A percentile compares a stretch with the other conserved stretches of the same genome.
phyloP scores from a whole-genome alignment of 2,113 vertebrate species.

The Otolemur garnettii region DNA sequence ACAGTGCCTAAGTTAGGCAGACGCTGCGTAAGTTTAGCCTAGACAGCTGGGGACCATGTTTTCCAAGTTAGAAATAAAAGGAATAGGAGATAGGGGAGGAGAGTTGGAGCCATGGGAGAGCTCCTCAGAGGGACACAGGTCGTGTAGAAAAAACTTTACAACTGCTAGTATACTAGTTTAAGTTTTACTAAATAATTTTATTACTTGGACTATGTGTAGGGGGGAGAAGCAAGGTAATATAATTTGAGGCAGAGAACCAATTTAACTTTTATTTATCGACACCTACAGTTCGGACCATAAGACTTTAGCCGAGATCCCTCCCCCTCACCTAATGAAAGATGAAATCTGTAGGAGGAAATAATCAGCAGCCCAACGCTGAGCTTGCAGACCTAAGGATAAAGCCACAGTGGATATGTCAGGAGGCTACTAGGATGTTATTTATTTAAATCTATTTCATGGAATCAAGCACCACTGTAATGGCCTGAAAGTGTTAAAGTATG shows the following conservation, averaged over 20 bases:
- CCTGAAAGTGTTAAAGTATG: constrained; percentile 78
- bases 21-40: background rate
- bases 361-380: constrained; percentile 56
- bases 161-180: background rate
- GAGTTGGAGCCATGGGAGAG: background rate
- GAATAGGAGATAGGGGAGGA: background rate
- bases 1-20: background rate
- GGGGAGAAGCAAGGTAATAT: background rate
- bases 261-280: constrained; percentile 38
- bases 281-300: background rate
- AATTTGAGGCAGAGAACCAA: background rate
- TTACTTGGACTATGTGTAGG: background rate
- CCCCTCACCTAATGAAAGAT: constrained; percentile 19
- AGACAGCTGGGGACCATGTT: background rate
- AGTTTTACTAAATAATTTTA: background rate
- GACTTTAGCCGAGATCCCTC: background rate
- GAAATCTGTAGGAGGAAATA: constrained; percentile 58
- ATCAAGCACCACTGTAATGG: constrained; percentile 73
- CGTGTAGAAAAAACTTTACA: background rate
- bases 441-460: constrained; percentile 80
- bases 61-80: background rate
- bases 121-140: background rate
- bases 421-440: constrained; percentile 72
- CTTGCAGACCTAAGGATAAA: constrained; percentile 63
- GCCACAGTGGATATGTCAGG: constrained; percentile 68